Conservation (phyloP, 35 echinoderm and acorn worm species). For the Hemicentrotus pulcherrimus region DNA sequence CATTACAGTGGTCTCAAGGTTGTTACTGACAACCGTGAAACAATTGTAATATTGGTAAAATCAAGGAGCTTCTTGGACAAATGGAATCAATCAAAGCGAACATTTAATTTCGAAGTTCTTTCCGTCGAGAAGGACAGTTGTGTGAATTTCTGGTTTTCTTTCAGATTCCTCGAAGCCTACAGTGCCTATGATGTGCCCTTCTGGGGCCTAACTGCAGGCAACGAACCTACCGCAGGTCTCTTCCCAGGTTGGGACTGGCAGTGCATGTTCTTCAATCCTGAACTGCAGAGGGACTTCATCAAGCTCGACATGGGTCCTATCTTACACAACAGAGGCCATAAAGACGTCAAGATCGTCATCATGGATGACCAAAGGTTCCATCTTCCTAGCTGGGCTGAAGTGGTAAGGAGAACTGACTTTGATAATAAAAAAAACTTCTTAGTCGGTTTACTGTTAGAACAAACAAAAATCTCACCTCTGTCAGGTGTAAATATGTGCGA, state of each 20-base stretch:
- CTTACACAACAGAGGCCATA: constrained; percentile 58
- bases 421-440: too few relatives aligned
- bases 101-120: not conserved
- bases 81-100: not conserved
- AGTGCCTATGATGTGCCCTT: constrained; percentile 54
- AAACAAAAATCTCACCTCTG: too few relatives aligned
- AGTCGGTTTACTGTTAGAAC: too few relatives aligned
- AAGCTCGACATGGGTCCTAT: constrained; percentile 89
- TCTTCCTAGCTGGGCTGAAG: constrained; percentile 72
- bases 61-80: not conserved
- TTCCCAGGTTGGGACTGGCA: constrained; percentile 71
- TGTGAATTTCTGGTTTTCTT: not conserved
- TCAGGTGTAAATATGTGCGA: too few relatives aligned
- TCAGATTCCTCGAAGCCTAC: constrained; percentile 84
- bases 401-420: constrained; percentile 57
- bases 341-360: constrained; percentile 81
- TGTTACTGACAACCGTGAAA: too few relatives aligned
- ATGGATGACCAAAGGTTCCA: constrained; percentile 80
- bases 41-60: too few relatives aligned
- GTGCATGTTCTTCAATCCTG: constrained; percentile 72
- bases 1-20: too few relatives aligned
- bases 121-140: not conserved
- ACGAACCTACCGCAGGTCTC: constrained; percentile 86
- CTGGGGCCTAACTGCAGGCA: constrained; percentile 88
- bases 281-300: constrained; percentile 85